These are phyloP conservation scores for Tachypleus tridentatus DNA, from an alignment of 1,140 invertebrate species.

Conservation along the genomic window DNA sequence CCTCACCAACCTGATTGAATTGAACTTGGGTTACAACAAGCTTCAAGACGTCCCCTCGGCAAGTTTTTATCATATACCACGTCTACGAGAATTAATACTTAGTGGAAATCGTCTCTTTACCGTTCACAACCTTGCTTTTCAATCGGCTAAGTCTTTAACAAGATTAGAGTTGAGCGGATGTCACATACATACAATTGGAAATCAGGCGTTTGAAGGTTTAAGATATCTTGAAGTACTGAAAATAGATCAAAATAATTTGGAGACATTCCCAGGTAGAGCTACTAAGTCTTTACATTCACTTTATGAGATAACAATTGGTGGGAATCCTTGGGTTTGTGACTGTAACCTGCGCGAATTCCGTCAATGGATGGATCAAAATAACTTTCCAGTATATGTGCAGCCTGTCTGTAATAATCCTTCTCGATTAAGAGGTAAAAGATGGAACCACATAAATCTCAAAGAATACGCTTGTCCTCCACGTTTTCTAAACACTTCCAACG, in stretches of 20 bases:
- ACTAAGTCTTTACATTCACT: constrained; percentile 54
- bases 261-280: constrained; percentile 52
- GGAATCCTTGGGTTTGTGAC: constrained; percentile 84
- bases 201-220: constrained; percentile 66
- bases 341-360: constrained; percentile 71
- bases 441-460: constrained; percentile 52
- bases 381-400: constrained; percentile 55
- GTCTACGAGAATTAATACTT: constrained; percentile 64
- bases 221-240: constrained; percentile 68
- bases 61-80: constrained; percentile 59
- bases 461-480: constrained; percentile 80
- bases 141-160: constrained; percentile 55
- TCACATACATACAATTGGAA: constrained; percentile 57
- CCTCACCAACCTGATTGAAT: constrained; percentile 71
- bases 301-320: constrained; percentile 56
- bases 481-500: constrained; percentile 53
- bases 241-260: constrained; percentile 64
- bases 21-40: constrained; percentile 72
- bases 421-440: constrained; percentile 26
- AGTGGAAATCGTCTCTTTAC: constrained; percentile 64
- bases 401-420: constrained; percentile 56
- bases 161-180: constrained; percentile 69
- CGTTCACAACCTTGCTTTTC: constrained; percentile 60
- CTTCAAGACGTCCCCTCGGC: constrained; percentile 58
- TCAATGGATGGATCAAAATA: constrained; percentile 66